Percentiles rank a stretch among this genome's conserved stretches.
phyloP scores from a whole-genome alignment of 2,113 vertebrate genomes.

The Anseranas semipalmata region DNA sequence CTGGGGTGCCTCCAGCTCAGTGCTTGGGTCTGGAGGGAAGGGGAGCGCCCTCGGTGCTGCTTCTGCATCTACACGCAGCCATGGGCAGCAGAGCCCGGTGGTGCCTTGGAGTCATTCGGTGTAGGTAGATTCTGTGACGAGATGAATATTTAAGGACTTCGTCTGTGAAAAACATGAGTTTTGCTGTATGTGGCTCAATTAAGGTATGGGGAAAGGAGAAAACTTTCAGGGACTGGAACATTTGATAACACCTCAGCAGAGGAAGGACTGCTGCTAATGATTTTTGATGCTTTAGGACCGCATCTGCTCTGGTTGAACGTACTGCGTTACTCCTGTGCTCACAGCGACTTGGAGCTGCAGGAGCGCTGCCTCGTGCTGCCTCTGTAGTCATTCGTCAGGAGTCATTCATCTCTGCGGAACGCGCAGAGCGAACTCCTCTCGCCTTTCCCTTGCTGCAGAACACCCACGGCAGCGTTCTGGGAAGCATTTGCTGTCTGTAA shows the following conservation, averaged over 20 bases:
- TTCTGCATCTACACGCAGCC: rapidly evolving
- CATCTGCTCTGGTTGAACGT: background rate
- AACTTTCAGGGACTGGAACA: background rate
- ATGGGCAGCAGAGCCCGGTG: background rate
- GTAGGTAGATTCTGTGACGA: background rate
- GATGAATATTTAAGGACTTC: background rate
- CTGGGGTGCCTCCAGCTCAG: background rate
- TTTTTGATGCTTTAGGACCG: background rate
- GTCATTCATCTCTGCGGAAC: background rate
- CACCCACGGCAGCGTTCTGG: background rate
- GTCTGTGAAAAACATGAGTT: background rate
- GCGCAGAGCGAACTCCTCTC: background rate
- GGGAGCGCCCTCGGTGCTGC: rapidly evolving
- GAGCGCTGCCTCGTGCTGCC: background rate
- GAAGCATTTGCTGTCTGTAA: background rate
- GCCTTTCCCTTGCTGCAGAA: background rate
- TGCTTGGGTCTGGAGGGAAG: background rate
- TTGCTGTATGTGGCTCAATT: background rate
- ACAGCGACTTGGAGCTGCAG: rapidly evolving
- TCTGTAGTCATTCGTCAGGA: background rate
- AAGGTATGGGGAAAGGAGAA: background rate
- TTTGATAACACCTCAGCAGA: background rate
- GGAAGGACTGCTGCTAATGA: rapidly evolving
- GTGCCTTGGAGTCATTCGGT: background rate
- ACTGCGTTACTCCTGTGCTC: rapidly evolving